A percentile compares a stretch with the other conserved stretches of the same genome.
Conservation (phyloP, 2,113 vertebrate genomes). For the Orycteropus afer region DNA sequence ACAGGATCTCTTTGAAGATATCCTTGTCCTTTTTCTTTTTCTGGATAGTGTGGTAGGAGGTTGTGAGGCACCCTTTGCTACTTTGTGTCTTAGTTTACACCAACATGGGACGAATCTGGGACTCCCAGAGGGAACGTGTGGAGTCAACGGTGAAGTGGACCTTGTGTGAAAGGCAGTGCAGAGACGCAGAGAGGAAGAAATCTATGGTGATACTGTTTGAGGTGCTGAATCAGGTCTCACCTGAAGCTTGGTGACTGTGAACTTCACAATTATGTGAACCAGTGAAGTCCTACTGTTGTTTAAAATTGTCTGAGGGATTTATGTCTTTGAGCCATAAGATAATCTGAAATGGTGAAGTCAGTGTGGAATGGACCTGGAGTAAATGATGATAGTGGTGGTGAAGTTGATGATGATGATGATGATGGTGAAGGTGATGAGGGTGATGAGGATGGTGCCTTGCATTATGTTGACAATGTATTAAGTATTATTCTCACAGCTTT, state of each 20-base stretch:
- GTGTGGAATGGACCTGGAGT: background rate
- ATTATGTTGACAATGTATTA: no score
- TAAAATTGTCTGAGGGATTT: background rate
- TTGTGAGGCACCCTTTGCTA: background rate
- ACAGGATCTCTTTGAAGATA: background rate
- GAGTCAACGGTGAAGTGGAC: background rate
- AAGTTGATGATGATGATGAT: no score
- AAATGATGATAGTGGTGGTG: background rate
- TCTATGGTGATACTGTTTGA: rapidly evolving
- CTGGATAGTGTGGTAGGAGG: background rate
- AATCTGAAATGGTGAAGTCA: background rate
- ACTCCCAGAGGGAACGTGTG: rapidly evolving
- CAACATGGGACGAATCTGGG: background rate
- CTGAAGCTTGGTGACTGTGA: background rate
- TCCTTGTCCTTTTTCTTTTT: background rate
- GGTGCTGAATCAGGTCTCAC: background rate
- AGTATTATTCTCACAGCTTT: background rate
- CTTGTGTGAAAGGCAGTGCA: rapidly evolving
- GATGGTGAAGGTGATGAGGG: no score
- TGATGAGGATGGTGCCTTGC: background rate
- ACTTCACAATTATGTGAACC: background rate
- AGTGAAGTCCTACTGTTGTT: background rate
- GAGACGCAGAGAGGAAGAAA: background rate
- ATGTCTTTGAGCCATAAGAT: background rate
- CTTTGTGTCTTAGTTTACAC: background rate